Evolutionary conservation across 1,140 invertebrate genomes (phyloP).

Genomic region (Dinoponera quadriceps): DNA sequence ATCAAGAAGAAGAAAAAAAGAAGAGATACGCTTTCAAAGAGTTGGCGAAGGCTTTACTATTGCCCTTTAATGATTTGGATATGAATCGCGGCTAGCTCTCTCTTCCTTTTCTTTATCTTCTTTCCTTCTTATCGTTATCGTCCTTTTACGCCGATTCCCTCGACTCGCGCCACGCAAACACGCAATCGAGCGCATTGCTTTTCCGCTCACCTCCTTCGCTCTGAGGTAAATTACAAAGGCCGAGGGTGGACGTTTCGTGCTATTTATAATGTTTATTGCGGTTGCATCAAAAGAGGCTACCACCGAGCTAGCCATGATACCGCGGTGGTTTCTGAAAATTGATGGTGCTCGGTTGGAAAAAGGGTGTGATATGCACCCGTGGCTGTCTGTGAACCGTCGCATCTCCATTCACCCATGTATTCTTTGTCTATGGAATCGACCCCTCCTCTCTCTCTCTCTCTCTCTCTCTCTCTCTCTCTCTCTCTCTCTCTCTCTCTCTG

Average conservation of each 20-base stretch:
- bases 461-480: too few relatives aligned
- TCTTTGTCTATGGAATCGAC: conserved; percentile 13
- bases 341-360: conserved; percentile 37
- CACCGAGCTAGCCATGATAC: conserved; percentile 29
- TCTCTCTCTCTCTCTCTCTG: too few relatives aligned
- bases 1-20: too few relatives aligned
- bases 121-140: not conserved
- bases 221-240: conserved; percentile 71
- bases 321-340: conserved; percentile 56
- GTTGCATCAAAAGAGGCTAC: conserved; percentile 44
- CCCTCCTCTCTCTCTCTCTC: conserved; percentile 6
- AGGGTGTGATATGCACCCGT: not conserved
- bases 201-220: conserved; percentile 30
- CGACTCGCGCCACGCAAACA: not conserved
- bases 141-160: not conserved
- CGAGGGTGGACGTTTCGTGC: conserved; percentile 70
- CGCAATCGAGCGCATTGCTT: conserved; percentile 32
- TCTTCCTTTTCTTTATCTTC: not conserved
- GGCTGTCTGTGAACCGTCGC: not conserved
- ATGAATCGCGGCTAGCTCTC: not conserved
- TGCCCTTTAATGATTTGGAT: not conserved
- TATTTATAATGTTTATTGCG: conserved; percentile 73
- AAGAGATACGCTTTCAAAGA: too few relatives aligned
- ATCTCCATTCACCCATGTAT: conserved; percentile 26
- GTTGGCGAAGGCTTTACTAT: too few relatives aligned